phyloP scores from a whole-genome alignment of 2,888 invertebrate genomes.

The Panorpa germanica region DNA sequence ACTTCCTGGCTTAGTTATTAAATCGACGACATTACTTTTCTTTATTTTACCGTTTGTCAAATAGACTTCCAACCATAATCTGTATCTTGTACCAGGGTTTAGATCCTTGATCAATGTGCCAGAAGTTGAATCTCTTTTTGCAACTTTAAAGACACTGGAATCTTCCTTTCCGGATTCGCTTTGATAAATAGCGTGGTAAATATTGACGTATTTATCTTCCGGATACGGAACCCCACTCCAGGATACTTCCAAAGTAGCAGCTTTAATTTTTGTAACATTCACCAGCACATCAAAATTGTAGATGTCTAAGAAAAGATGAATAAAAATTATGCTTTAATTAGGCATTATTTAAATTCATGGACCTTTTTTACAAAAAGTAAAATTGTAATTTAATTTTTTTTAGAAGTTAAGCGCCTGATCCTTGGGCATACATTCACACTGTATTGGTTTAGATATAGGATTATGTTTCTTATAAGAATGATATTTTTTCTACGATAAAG shows the following conservation, averaged over 20 bases:
- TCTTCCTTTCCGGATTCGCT: slow-evolving; percentile 55
- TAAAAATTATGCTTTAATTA: no score
- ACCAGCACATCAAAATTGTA: slow-evolving; percentile 68
- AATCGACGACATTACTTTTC: slow-evolving; percentile 76
- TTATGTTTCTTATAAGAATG: no score
- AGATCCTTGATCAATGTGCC: slow-evolving; percentile 45
- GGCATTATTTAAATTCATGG: no score
- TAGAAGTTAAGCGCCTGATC: no score
- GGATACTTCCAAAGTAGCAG: slow-evolving; percentile 55
- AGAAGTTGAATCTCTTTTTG: slow-evolving; percentile 49
- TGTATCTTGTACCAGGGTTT: slow-evolving; percentile 63
- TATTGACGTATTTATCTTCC: slow-evolving; percentile 76
- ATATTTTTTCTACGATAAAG: no score
- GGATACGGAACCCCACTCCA: slow-evolving; percentile 80
- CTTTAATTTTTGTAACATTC: slow-evolving; percentile 54
- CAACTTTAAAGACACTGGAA: slow-evolving; percentile 52
- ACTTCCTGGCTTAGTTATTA: slow-evolving; percentile 67
- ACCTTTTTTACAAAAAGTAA: no score
- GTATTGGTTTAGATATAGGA: no score
- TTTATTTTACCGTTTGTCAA: slow-evolving; percentile 78
- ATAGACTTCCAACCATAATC: slow-evolving; percentile 78
- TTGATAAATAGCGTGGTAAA: slow-evolving; percentile 70
- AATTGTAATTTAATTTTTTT: no score
- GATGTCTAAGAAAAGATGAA: slow-evolving; percentile 32
- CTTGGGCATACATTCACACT: no score